Percentiles rank a stretch among this genome's conserved stretches.
Evolutionary conservation across 2,888 invertebrate species (phyloP).

Genomic region (Acanthacorydalis orientalis): DNA sequence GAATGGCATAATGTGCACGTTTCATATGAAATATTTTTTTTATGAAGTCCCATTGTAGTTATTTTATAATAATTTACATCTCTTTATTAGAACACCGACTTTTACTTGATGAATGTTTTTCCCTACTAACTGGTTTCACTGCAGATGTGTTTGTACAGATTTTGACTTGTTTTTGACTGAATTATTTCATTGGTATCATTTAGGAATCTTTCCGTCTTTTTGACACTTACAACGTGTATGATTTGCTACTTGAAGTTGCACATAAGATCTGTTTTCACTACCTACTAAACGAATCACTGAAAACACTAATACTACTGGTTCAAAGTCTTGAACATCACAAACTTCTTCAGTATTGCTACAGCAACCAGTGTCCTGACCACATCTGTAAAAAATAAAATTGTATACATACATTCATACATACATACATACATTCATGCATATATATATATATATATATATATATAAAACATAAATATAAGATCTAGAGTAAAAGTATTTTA

Average conservation of each 20-base stretch:
- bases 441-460: no score
- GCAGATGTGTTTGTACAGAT: not conserved
- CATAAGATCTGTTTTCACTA: slow-evolving; percentile 9
- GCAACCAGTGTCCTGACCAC: slow-evolving; percentile 21
- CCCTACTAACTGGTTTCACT: not conserved
- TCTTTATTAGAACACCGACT: no score
- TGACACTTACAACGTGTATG: slow-evolving; percentile 18
- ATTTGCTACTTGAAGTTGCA: slow-evolving; percentile 16
- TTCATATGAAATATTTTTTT: no score
- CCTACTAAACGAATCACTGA: slow-evolving; percentile 10
- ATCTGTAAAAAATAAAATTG: slow-evolving; percentile 12
- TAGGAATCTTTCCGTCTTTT: slow-evolving; percentile 9
- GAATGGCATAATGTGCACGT: no score
- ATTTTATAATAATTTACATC: no score
- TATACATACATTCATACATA: no score
- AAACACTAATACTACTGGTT: slow-evolving; percentile 16
- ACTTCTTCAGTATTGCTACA: slow-evolving; percentile 13
- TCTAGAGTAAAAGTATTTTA: no score
- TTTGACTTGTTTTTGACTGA: slow-evolving; percentile 1
- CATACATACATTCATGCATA: no score
- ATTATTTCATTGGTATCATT: slow-evolving; percentile 6
- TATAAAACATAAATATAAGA: no score
- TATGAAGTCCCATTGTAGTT: no score
- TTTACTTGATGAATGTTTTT: not conserved
- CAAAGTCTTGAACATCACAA: slow-evolving; percentile 14